Conservation (phyloP, 35 echinoderm and acorn worm genomes). For the Lytechinus pictus region DNA sequence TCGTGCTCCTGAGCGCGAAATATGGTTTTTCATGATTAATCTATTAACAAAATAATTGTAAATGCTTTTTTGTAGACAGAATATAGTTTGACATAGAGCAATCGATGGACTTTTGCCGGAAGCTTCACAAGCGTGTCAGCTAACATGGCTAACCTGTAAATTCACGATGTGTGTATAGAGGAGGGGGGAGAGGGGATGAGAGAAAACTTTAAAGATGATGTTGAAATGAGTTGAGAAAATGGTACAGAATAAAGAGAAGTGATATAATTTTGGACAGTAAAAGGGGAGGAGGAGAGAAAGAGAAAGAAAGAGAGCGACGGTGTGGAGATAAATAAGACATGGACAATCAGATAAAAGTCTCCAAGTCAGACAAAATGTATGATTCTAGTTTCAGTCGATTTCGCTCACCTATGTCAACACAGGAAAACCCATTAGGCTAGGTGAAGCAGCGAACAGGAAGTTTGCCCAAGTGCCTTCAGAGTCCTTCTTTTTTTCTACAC, state of each 20-base stretch:
- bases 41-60: constrained; percentile 15
- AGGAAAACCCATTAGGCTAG: constrained; percentile 9
- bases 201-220: not conserved
- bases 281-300: not conserved
- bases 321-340: not conserved
- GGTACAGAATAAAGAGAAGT: no score
- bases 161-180: not conserved
- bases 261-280: not conserved
- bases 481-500: not conserved
- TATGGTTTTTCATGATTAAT: not conserved
- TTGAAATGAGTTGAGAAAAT: no score
- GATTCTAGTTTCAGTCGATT: constrained; percentile 31
- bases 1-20: not conserved
- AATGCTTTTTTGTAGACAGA: not conserved
- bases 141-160: not conserved
- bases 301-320: not conserved
- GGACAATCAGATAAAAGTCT: not conserved
- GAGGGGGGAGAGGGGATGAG: not conserved
- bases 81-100: not conserved
- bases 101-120: not conserved
- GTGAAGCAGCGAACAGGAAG: constrained; percentile 44
- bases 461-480: not conserved
- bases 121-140: not conserved
- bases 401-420: constrained; percentile 42
- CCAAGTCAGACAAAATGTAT: not conserved